phyloP scores from a whole-genome alignment of 2,113 vertebrate genomes.

The Oxygymnocypris stewartii region DNA sequence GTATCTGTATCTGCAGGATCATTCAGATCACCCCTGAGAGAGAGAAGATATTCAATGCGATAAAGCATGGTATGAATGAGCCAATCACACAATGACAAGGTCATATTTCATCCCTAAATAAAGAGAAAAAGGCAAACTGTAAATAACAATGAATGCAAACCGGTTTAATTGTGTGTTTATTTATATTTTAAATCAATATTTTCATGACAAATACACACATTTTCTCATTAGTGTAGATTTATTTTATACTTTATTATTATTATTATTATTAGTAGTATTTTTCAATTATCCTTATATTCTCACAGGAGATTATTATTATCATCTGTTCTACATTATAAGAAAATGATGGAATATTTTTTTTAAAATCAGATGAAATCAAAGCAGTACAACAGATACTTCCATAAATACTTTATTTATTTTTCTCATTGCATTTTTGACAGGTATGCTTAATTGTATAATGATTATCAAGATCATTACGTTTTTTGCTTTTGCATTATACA shows the following conservation, averaged over 20 bases:
- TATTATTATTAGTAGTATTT: no score
- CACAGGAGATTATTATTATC: neutral
- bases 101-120: neutral
- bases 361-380: neutral
- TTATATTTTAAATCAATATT: neutral
- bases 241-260: no score
- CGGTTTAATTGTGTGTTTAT: neutral
- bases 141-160: no score
- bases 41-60: slow-evolving; percentile 49
- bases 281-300: neutral
- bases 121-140: neutral
- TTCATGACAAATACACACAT: neutral
- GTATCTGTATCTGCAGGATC: slow-evolving; percentile 20
- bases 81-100: neutral
- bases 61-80: slow-evolving; percentile 40
- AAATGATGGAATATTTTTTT: neutral
- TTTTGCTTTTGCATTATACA: no score
- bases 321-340: neutral
- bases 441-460: no score
- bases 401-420: no score
- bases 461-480: no score
- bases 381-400: neutral
- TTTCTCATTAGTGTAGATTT: neutral
- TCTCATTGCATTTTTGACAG: no score
- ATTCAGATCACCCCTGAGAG: slow-evolving; percentile 43